Base-by-base conservation (phyloP, 2,888 invertebrate genomes). In the Clostera curtula region DNA sequence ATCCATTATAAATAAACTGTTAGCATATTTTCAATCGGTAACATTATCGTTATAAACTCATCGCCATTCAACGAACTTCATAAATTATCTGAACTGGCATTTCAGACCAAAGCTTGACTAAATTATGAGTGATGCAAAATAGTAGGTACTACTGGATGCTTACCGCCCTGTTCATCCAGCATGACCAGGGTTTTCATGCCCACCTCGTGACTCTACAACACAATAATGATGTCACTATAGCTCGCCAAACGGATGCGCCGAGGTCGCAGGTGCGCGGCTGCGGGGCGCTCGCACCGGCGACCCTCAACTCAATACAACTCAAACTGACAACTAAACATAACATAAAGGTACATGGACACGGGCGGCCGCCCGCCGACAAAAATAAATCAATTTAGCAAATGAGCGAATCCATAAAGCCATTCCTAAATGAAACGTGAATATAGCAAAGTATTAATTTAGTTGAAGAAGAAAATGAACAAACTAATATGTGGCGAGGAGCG, bases 151-250 rank as follows among this genome's bases (percentile, higher is more conserved):
- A 82, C 79, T 84, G 85, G 86, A 89, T 90, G 90, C 95, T 96
- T 95, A 97, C 97, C 97, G 93, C 97, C 98, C 93, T 98, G 98
- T 89, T 98, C 97, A 91, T 98, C 98, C 92, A 98, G 92, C 93
- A 97, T 97, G 87, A 98, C 97, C 89, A 98, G 93, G 88, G 97
- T 95, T 90, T 95, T 95, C 92, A 98, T 98, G 87, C 97, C 97
- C 86, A 97, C 97, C 90, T 98, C 97, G 91, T 97, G 97, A 90
- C 97, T 96, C 97, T 98, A 93, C 90, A 93, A 92, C 83, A 85
- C 83, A 85, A 84, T 74, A 84, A 85, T 83, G 85, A 83, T 76
- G 85, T 84, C 82, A 84, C 85, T 85, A 84, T 82, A 82, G 77
- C 79, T 79, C 77, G 82, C 75, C 77, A 75, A 71, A 71, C 66